Conservation (phyloP, 2,113 vertebrate species). For the Lepus timidus region DNA sequence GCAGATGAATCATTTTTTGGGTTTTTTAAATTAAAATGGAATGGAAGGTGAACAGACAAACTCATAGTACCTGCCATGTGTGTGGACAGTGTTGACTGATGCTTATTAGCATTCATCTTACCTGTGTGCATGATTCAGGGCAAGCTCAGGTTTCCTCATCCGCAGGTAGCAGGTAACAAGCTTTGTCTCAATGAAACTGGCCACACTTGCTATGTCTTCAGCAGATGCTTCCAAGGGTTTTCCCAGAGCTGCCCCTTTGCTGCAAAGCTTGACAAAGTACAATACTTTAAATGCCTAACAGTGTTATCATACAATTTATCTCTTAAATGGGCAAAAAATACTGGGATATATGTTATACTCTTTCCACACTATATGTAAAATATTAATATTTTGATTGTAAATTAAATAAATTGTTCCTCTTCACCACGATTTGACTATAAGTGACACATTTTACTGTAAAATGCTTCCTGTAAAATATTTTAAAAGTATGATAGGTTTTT, state of each 20-base stretch:
- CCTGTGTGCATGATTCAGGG: slow-evolving; percentile 88
- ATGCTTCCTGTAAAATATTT: slow-evolving; percentile 68
- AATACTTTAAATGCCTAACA: slow-evolving; percentile 7
- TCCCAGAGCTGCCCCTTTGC: slow-evolving; percentile 84
- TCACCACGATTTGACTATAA: slow-evolving; percentile 34
- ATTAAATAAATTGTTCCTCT: slow-evolving; percentile 62
- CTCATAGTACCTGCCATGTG: neutral
- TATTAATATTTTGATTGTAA: slow-evolving; percentile 71
- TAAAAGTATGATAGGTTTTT: slow-evolving; percentile 56
- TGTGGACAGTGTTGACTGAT: slow-evolving; percentile 46
- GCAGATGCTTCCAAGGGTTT: slow-evolving; percentile 82
- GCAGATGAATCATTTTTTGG: neutral
- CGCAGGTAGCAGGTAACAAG: slow-evolving; percentile 88
- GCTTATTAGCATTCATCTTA: slow-evolving; percentile 81
- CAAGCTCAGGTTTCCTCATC: slow-evolving; percentile 86
- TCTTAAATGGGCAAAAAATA: slow-evolving; percentile 58
- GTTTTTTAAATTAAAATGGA: slow-evolving; percentile 52
- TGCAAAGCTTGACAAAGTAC: slow-evolving; percentile 84
- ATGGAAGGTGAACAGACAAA: neutral
- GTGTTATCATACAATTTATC: slow-evolving; percentile 54
- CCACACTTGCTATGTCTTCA: slow-evolving; percentile 86
- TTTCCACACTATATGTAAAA: slow-evolving; percentile 40
- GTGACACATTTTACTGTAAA: slow-evolving; percentile 64
- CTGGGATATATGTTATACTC: neutral
- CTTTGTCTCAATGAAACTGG: slow-evolving; percentile 88